Base-by-base conservation (phyloP, 2,113 vertebrate genomes). In the Lanius collurio region DNA sequence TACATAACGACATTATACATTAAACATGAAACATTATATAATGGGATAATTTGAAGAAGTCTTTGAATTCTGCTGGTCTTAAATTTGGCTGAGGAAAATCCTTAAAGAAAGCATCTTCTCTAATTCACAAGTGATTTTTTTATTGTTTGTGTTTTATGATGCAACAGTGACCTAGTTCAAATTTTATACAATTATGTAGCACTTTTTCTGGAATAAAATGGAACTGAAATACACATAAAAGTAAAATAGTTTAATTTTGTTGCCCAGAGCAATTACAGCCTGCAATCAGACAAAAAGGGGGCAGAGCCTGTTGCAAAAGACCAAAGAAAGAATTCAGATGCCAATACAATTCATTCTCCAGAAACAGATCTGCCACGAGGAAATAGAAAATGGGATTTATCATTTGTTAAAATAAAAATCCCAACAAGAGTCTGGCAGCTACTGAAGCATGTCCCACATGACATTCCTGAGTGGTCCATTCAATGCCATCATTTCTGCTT, bases 321-420 rank as follows among this genome's bases (percentile, higher is more conserved):
- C 41, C 49, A 46, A 53, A 93, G 77, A 88, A 90, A 81, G 46
- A 44, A 84, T 93, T 97, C 84, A 87, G 68, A 89, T 89, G 50
- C 83, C 87, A 70, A 19, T 42, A 67, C 64, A 76, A 67, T 95
- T 96, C 42, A 37, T 93, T 97, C 70, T 86, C 55, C 55, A 83
- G 89, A 84, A 95, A 91, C 27, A 63, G 87, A 93, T 55, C 89
- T 90, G 83, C 92, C 87, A 93, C 93, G 90, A 92, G 90, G 70
- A 98, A 96, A 95, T 60, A 96, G 67, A 94, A 96, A 91, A 55
- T 76, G 55, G 62, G 87, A 86, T 82, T 96, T 95, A 95, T 94
- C 57, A 94, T 94, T 97, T 52, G 65, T 87, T 92, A 69, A 37
- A 89, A 77, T 39, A 89, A 64, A 92, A 53, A 79, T 41, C 44